Evolutionary conservation across 2,797 vertebrate genomes (phyloP).

Genomic region (Garrulus glandarius): DNA sequence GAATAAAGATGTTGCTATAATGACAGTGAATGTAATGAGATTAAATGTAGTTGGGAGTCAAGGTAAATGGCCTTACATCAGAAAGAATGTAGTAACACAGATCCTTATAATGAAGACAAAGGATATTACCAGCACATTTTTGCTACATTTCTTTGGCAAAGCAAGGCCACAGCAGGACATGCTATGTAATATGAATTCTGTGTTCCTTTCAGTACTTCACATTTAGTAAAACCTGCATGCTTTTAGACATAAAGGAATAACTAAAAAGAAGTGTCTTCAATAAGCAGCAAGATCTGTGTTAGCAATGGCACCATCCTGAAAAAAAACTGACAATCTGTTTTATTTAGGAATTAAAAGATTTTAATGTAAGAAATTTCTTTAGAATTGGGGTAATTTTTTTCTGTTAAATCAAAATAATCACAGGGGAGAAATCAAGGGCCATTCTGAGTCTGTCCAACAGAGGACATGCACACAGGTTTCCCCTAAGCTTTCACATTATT

Average conservation of each 20-base stretch:
- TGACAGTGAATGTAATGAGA: constrained; percentile 72
- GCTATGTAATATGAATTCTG: constrained; percentile 21
- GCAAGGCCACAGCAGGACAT: constrained; percentile 60
- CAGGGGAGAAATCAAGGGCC: not conserved
- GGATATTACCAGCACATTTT: constrained; percentile 41
- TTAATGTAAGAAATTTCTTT: not conserved
- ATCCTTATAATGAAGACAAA: constrained; percentile 72
- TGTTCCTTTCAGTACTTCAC: constrained; percentile 29
- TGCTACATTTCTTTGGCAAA: constrained; percentile 68
- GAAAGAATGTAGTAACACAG: constrained; percentile 54
- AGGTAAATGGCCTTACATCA: constrained; percentile 75
- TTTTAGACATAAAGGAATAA: constrained; percentile 23
- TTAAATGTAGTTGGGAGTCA: constrained; percentile 69
- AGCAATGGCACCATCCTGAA: not conserved
- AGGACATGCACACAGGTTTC: not conserved
- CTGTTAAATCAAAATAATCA: not conserved
- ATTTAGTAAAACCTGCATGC: constrained; percentile 21
- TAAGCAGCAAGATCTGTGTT: not conserved
- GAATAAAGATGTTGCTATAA: constrained; percentile 72
- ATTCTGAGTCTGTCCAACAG: not conserved
- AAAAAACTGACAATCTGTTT: not conserved
- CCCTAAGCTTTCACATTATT: not conserved
- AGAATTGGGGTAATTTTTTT: not conserved
- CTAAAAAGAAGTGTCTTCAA: not conserved
- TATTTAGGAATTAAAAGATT: not conserved